A percentile compares a stretch with the other conserved stretches of the same genome.
phyloP scores from a whole-genome alignment of 2,113 vertebrate species.

The Columba livia region DNA sequence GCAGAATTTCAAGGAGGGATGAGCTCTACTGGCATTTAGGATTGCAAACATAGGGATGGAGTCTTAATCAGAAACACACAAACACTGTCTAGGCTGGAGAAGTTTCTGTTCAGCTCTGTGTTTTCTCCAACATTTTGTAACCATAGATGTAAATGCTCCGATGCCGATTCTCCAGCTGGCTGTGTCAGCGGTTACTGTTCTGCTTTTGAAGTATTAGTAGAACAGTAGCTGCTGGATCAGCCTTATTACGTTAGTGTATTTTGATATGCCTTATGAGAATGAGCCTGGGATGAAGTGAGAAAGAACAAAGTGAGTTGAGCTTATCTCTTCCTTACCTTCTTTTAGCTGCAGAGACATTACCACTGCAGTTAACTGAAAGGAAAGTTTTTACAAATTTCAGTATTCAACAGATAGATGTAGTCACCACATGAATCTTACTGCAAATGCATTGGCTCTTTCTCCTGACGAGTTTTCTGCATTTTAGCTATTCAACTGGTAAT shows the following conservation, averaged over 20 bases:
- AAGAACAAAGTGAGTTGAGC: neutral
- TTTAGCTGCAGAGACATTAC: neutral
- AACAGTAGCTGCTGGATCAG: neutral
- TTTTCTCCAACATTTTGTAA: neutral
- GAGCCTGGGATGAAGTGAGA: neutral
- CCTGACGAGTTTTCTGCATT: neutral
- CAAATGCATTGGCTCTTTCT: neutral
- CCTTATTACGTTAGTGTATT: neutral
- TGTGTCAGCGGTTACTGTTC: neutral
- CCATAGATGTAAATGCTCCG: neutral
- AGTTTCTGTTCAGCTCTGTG: neutral
- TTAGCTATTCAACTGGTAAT: neutral
- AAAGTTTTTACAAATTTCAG: neutral
- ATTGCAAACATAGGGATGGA: neutral
- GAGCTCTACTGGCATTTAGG: neutral
- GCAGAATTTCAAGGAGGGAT: neutral
- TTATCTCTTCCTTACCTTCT: neutral
- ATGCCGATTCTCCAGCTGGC: neutral
- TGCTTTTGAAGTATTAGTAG: neutral
- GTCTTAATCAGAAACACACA: neutral
- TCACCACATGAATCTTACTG: neutral
- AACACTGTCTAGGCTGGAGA: neutral
- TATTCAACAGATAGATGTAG: neutral
- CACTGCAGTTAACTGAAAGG: neutral
- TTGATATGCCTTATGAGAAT: neutral